Conservation (phyloP, 2,797 vertebrate species). For the Rhynchotus rufescens region DNA sequence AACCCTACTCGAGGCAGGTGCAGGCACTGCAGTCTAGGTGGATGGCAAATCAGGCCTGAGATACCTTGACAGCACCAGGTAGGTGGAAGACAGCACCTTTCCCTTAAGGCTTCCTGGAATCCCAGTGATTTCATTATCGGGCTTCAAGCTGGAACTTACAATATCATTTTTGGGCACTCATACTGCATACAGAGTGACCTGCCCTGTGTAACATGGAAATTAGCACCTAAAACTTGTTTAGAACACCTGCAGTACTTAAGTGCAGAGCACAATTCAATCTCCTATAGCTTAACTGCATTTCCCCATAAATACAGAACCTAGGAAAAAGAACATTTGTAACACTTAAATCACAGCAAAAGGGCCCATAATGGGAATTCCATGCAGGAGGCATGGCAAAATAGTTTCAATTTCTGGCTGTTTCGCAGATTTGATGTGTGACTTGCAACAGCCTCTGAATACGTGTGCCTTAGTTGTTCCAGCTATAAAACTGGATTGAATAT, state of each 20-base stretch:
- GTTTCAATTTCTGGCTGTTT: not conserved
- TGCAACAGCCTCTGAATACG: fast-evolving
- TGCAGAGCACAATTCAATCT: not conserved
- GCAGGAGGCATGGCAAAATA: not conserved
- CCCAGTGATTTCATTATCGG: not conserved
- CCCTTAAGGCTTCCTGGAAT: not conserved
- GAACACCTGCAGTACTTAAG: not conserved
- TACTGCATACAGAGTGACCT: not conserved
- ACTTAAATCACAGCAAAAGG: not conserved
- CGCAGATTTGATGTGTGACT: not conserved
- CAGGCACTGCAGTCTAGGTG: fast-evolving
- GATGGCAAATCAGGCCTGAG: not conserved
- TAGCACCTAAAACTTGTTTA: fast-evolving
- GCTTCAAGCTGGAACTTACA: not conserved
- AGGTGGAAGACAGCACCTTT: not conserved
- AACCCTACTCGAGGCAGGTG: not conserved
- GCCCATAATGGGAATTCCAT: not conserved
- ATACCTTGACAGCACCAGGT: not conserved
- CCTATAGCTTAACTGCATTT: not conserved
- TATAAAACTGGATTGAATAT: not conserved
- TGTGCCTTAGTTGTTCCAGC: not conserved
- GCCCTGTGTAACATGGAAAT: not conserved
- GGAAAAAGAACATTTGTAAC: not conserved
- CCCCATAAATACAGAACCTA: not conserved
- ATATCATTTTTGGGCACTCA: not conserved